Conservation (phyloP, 2,113 vertebrate species). For the Orientallactaga bullata region DNA sequence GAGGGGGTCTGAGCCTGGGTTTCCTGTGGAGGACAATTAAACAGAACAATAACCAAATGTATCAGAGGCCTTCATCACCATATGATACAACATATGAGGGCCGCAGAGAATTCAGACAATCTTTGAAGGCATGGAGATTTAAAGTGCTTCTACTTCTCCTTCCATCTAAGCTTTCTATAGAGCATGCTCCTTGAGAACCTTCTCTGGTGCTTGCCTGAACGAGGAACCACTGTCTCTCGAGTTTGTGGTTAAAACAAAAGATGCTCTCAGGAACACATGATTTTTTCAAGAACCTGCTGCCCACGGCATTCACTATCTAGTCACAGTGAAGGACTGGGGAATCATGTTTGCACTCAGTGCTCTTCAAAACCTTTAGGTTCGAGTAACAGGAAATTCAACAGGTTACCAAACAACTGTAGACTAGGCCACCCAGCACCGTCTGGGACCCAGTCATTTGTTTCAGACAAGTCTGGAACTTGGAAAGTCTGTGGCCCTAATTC, state of each 20-base stretch:
- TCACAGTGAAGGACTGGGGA: background rate
- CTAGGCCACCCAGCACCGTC: background rate
- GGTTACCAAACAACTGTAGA: background rate
- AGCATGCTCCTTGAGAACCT: background rate
- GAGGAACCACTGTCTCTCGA: background rate
- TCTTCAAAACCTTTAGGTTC: background rate
- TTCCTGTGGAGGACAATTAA: rapidly evolving
- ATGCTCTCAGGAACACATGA: background rate
- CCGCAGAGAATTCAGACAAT: background rate
- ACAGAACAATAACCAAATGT: background rate
- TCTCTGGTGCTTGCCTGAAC: background rate
- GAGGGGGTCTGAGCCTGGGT: background rate
- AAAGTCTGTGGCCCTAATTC: background rate
- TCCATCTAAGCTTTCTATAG: background rate
- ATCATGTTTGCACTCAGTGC: background rate
- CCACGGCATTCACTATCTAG: background rate
- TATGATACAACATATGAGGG: rapidly evolving
- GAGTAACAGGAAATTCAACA: background rate
- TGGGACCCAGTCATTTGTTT: background rate
- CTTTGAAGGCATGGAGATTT: background rate
- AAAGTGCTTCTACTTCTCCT: background rate
- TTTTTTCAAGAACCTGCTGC: background rate
- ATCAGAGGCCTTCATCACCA: background rate
- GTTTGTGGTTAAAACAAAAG: background rate
- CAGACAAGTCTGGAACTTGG: no score